Base-by-base conservation (phyloP, 2,888 invertebrate species). In the Chrysotoxum bicinctum region DNA sequence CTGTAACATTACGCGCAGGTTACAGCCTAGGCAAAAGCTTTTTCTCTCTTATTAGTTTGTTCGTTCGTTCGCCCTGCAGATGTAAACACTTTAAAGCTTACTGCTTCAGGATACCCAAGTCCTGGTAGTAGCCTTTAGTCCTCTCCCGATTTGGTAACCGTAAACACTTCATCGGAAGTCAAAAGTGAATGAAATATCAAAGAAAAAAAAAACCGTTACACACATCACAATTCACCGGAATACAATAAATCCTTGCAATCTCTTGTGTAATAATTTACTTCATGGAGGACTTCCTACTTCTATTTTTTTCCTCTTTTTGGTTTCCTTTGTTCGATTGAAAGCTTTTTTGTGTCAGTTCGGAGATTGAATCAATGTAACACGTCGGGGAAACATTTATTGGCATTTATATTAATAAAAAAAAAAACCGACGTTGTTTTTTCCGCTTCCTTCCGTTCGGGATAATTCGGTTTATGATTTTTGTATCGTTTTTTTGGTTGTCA, bases 101-200 rank as follows among this genome's bases (percentile, higher is more conserved):
- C 32, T 9, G 52, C 70, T 66, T 50, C 40, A 72, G 70, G 80
- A 80, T 60, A 72, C 14, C 52, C 9, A 21, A 32, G 66, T 60
- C 37, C 64, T 68, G 40, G 30, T 23, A 23, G 12, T 50, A 23
- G 75, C 50, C 43, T 66, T 84, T 72, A 84, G 84, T 84, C 66
- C 79, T 84, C 79, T 84, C 75, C 48, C 72, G 60, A 80, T 80
- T 68, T 66, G 60, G 75, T 72, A 76, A 72, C 79, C 69, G 79
- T 79, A 52, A 72, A 76, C 66, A 79, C 50, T 75, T 75, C 35
- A 40, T 16, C 64, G 58, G 74, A 48, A 75, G 75, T 72, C 23
- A 64, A 45, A 21, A 69, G 43, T 43, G 45, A 68, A 60, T 12
- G 64, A 23, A 16, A 10, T 35, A 21, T 3, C 9, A 12, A 23